phyloP scores from a whole-genome alignment of 2,888 invertebrate species.

The Phragmatobia fuliginosa region DNA sequence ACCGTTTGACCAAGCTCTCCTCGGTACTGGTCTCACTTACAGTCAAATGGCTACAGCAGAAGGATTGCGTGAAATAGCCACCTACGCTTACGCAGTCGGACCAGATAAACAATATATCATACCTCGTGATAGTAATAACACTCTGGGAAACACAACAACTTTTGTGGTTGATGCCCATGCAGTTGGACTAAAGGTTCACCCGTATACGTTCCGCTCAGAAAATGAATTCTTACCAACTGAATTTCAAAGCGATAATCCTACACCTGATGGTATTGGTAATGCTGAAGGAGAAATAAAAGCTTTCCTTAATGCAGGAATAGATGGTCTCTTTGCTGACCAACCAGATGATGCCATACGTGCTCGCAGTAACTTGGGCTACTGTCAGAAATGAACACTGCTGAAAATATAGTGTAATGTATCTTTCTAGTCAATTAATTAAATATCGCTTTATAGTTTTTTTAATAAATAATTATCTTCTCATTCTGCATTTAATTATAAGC shows the following conservation, averaged over 20 bases:
- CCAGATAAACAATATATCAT: constrained; percentile 78
- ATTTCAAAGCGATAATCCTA: constrained; percentile 62
- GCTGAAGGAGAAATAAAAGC: constrained; percentile 68
- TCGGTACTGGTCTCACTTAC: constrained; percentile 70
- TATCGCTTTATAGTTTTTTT: background rate
- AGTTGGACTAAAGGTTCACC: constrained; percentile 76
- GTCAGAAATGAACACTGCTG: background rate
- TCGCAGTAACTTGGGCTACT: constrained; percentile 55
- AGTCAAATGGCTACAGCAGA: constrained; percentile 75
- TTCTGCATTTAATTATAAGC: background rate
- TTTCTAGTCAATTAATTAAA: background rate
- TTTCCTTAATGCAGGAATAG: constrained; percentile 73
- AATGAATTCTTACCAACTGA: constrained; percentile 73
- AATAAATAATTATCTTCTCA: background rate
- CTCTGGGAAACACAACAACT: constrained; percentile 66
- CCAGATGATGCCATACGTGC: constrained; percentile 71
- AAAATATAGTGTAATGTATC: background rate
- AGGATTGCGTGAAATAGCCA: constrained; percentile 73
- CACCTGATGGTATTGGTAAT: constrained; percentile 64
- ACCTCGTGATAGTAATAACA: constrained; percentile 66
- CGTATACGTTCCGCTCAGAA: constrained; percentile 79
- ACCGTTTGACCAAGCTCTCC: constrained; percentile 70
- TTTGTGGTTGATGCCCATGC: constrained; percentile 75
- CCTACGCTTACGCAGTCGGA: constrained; percentile 77
- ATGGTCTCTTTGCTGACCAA: constrained; percentile 79